phyloP scores from a whole-genome alignment of 2,113 vertebrate species.

The Mobula birostris region DNA sequence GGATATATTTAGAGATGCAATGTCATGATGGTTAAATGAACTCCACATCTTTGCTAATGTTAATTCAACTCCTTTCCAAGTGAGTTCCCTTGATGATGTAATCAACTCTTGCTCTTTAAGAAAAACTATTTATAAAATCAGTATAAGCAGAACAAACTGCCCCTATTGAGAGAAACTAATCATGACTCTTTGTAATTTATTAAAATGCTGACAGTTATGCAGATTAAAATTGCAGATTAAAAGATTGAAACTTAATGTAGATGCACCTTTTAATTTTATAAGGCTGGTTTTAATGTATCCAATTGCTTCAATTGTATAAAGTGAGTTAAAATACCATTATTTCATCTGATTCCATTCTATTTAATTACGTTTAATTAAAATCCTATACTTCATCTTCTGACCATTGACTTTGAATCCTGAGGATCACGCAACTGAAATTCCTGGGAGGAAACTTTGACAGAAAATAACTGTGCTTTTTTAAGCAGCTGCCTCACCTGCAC shows the following conservation, averaged over 20 bases:
- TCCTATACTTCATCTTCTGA: slow-evolving; percentile 11
- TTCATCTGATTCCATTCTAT: slow-evolving; percentile 17
- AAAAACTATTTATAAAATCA: slow-evolving; percentile 16
- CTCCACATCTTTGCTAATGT: slow-evolving; percentile 16
- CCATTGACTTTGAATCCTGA: slow-evolving; percentile 29
- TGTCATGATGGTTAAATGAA: slow-evolving; percentile 17
- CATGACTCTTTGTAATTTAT: slow-evolving; percentile 30
- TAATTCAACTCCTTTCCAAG: slow-evolving; percentile 27
- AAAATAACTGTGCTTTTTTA: slow-evolving; percentile 61
- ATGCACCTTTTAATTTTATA: background rate
- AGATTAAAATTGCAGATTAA: background rate
- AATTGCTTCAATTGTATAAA: slow-evolving; percentile 24
- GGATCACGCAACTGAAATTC: slow-evolving; percentile 14
- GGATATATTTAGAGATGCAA: slow-evolving; percentile 25
- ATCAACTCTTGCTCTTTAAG: slow-evolving; percentile 21
- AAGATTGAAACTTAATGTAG: background rate
- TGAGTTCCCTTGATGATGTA: slow-evolving; percentile 35
- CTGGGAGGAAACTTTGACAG: slow-evolving; percentile 43
- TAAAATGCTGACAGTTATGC: background rate
- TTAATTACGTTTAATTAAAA: slow-evolving; percentile 23
- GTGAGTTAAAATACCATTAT: slow-evolving; percentile 13
- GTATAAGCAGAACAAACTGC: slow-evolving; percentile 12
- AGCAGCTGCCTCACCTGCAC: slow-evolving; percentile 59
- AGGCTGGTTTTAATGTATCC: slow-evolving; percentile 2
- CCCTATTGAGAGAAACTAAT: slow-evolving; percentile 4